A percentile compares a stretch with the other conserved stretches of the same genome.
Evolutionary conservation across 1,140 invertebrate genomes (phyloP).

Genomic region (Caligus rogercresseyi): DNA sequence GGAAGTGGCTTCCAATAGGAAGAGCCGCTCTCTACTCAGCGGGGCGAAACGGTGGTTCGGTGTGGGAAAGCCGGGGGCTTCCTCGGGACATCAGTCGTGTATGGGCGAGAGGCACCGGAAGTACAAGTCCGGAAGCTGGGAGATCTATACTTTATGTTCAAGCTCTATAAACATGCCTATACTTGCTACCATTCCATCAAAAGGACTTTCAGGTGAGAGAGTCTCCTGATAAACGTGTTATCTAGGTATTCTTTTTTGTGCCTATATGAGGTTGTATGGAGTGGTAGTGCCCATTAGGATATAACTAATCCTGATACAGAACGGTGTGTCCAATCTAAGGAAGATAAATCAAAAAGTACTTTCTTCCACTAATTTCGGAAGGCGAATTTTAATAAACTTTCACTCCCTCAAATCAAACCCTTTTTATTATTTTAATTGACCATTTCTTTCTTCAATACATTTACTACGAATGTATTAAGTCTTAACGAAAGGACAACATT

Average conservation of each 20-base stretch:
- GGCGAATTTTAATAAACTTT: no score
- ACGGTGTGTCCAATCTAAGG: no score
- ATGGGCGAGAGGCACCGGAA: slow-evolving; percentile 72
- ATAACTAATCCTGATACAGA: background rate
- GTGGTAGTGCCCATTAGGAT: background rate
- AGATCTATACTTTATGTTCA: slow-evolving; percentile 90
- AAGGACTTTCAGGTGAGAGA: slow-evolving; percentile 19
- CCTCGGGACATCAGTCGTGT: slow-evolving; percentile 29
- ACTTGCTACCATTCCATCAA: slow-evolving; percentile 26
- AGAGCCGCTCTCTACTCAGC: slow-evolving; percentile 74
- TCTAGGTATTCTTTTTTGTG: background rate
- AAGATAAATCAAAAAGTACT: no score
- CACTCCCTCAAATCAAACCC: no score
- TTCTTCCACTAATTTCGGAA: no score
- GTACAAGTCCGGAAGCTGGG: slow-evolving; percentile 75
- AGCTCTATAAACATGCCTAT: slow-evolving; percentile 77
- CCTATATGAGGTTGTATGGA: background rate
- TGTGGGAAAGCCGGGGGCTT: slow-evolving; percentile 43
- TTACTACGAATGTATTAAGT: no score
- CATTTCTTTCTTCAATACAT: no score
- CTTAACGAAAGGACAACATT: no score
- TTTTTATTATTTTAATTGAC: no score
- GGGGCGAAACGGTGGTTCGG: slow-evolving; percentile 89
- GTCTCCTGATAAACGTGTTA: background rate
- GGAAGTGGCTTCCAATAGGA: slow-evolving; percentile 67